phyloP scores from a whole-genome alignment of 2,888 invertebrate genomes.

The Dryobotodes eremita region DNA sequence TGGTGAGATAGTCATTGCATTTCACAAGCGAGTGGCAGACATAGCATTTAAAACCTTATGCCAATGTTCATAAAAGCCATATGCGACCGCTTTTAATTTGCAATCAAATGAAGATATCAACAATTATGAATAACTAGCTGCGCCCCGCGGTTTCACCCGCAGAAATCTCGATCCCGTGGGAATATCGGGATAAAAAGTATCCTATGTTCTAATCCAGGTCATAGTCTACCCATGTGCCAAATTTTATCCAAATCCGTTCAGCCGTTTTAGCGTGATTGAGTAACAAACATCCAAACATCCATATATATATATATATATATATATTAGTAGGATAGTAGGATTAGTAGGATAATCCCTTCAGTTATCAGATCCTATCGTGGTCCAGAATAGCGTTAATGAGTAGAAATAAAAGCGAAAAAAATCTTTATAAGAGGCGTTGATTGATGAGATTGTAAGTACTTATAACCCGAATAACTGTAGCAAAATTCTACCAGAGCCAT shows the following conservation, averaged over 20 bases:
- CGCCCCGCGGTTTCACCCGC: too few species aligned
- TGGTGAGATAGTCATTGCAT: neutral
- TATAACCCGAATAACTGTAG: slow-evolving; percentile 4
- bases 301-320: too few species aligned
- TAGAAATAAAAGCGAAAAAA: neutral
- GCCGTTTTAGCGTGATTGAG: too few species aligned
- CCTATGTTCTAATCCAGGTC: too few species aligned
- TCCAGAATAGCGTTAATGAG: neutral
- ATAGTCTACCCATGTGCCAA: too few species aligned
- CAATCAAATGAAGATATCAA: neutral
- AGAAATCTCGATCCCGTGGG: too few species aligned
- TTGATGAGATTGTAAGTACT: neutral
- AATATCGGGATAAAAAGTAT: too few species aligned
- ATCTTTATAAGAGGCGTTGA: neutral
- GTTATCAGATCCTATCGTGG: too few species aligned
- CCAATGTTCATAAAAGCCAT: neutral
- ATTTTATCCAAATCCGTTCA: too few species aligned
- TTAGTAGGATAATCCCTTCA: too few species aligned
- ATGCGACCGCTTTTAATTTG: neutral
- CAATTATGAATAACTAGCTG: neutral
- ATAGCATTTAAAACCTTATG: neutral
- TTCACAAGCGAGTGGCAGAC: neutral
- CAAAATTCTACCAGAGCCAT: slow-evolving; percentile 27
- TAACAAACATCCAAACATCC: too few species aligned
- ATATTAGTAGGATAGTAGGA: too few species aligned